Evolutionary conservation across 2,888 invertebrate genomes (phyloP).

Genomic region (Ernsta delagoae): DNA sequence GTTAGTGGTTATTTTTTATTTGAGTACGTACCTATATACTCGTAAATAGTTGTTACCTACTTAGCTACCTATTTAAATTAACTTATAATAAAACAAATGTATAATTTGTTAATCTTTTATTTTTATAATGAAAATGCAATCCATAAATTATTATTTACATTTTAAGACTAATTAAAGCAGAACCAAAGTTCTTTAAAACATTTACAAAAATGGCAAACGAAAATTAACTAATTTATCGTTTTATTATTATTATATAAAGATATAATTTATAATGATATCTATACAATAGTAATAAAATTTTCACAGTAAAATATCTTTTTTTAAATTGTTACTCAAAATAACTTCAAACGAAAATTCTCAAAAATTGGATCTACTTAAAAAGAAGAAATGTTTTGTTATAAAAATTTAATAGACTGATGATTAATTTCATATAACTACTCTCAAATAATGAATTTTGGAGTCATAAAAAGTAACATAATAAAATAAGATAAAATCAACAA

Average conservation of each 20-base stretch:
- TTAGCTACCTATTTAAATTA: too few relatives aligned
- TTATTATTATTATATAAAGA: slow-evolving; percentile 4
- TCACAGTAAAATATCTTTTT: slow-evolving; percentile 42
- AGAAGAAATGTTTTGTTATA: too few relatives aligned
- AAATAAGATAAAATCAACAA: slow-evolving; percentile 32
- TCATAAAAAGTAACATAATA: slow-evolving; percentile 23
- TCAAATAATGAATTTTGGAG: too few relatives aligned
- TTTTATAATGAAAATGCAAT: slow-evolving; percentile 56
- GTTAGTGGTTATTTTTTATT: not conserved
- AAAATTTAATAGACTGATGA: too few relatives aligned
- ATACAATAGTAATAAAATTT: too few relatives aligned
- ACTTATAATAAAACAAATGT: slow-evolving; percentile 38
- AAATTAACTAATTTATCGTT: slow-evolving; percentile 27
- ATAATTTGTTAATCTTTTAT: slow-evolving; percentile 72
- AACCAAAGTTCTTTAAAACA: slow-evolving; percentile 70
- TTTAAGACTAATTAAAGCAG: slow-evolving; percentile 77
- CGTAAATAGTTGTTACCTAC: too few relatives aligned
- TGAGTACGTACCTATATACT: too few relatives aligned
- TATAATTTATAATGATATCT: slow-evolving; percentile 37
- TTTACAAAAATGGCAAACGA: slow-evolving; percentile 54
- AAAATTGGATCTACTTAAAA: too few relatives aligned
- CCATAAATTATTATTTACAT: slow-evolving; percentile 80
- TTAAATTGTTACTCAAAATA: slow-evolving; percentile 4
- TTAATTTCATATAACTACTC: too few relatives aligned
- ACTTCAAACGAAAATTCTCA: too few relatives aligned